phyloP scores from a whole-genome alignment of 2,888 invertebrate species.

The Cheiracanthium punctorium region DNA sequence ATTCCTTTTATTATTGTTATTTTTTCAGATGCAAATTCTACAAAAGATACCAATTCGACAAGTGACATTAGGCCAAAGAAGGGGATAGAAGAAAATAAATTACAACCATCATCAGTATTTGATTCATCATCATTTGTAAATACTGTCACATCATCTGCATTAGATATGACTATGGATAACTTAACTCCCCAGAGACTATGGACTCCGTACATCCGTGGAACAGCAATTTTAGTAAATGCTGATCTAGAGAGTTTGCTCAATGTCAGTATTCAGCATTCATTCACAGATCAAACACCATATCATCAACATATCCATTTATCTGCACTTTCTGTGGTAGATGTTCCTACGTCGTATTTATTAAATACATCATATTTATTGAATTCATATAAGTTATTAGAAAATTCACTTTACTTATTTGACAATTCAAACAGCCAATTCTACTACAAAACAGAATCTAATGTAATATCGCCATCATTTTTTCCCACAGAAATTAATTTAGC shows the following conservation, averaged over 20 bases:
- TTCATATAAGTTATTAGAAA: constrained; percentile 40
- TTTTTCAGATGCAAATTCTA: too few species aligned
- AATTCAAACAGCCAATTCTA: neutral
- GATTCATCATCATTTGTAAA: constrained; percentile 22
- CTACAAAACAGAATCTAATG: neutral
- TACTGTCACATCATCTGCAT: neutral
- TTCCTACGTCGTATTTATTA: constrained; percentile 36
- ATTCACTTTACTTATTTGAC: constrained; percentile 16
- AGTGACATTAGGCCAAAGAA: too few species aligned
- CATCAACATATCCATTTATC: neutral
- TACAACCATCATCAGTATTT: constrained; percentile 14
- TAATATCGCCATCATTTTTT: neutral
- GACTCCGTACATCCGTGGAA: constrained; percentile 20
- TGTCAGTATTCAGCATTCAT: constrained; percentile 22
- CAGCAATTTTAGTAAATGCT: neutral
- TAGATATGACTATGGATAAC: neutral
- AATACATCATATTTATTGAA: neutral
- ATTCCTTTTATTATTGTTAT: too few species aligned
- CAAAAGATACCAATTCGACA: too few species aligned
- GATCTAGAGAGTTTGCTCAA: constrained; percentile 17
- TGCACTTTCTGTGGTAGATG: neutral
- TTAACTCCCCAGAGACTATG: neutral
- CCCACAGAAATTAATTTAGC: neutral
- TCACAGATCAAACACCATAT: neutral
- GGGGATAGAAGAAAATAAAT: too few species aligned